Base-by-base conservation (phyloP, 2,113 vertebrate species). In the Eublepharis macularius region DNA sequence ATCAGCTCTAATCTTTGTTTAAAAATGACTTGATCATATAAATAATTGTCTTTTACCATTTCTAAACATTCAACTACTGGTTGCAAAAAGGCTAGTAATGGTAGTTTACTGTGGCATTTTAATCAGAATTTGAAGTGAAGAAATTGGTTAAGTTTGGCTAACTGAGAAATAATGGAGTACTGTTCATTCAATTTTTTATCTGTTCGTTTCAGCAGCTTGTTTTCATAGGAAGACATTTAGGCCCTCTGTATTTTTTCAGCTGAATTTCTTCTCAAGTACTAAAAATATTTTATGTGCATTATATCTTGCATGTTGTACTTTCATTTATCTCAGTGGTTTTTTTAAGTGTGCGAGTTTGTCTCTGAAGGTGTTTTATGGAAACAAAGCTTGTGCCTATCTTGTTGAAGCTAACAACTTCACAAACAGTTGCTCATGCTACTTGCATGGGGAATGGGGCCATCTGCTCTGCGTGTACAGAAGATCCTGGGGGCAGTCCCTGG, bases 321-420 rank as follows among this genome's bases (percentile, higher is more conserved):
- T 84, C 2, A 85, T 26, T 9, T 32, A 19, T 32, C 36, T 83
- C n/a, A 63, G 24, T 66, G 36, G 87, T 77, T 76, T 51, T 87
- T 21, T 13, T 90, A 81, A 83, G 88, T 91, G 81, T 83, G 76
- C 85, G 94, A 49, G 29, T 4, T 83, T 87, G 66, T 87, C 92
- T 39, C 65, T 90, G 68, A 92, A 91, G 86, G 88, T 66, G 65
- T 70, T 79, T 66, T n/a, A 29, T 21, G n/a, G 29, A 70, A 79
- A 45, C 12, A 72, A 68, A 43, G 8, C 51, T 60, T 21, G 66
- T 47, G 11, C 76, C 29, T 16, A 43, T 34, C 24, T 60, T 79
- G 66, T 21, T 81, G 49, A 19, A 41, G 65, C 29, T 68, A 36
- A 29, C 34, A 74, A 12, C 70, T 75, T 26, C 16, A 8, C 19